Evolutionary conservation across 2,888 invertebrate species (phyloP).

Genomic region (Cinara cedri): DNA sequence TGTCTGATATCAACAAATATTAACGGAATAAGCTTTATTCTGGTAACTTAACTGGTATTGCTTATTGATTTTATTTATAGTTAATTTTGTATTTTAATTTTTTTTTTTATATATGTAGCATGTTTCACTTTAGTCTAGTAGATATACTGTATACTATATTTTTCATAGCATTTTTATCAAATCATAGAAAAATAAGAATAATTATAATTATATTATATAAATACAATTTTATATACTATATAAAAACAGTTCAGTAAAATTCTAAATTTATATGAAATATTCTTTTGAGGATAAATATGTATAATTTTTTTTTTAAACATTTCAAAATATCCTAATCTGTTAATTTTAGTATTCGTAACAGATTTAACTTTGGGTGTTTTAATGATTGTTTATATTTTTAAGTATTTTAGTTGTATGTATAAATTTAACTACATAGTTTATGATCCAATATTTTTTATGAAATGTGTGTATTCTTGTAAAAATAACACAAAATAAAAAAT

Average conservation of each 20-base stretch:
- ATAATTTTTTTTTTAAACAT: too few species aligned
- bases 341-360: slow-evolving; percentile 25
- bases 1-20: slow-evolving; percentile 59
- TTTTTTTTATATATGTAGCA: not conserved
- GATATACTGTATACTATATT: slow-evolving; percentile 53
- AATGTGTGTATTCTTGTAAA: slow-evolving; percentile 19
- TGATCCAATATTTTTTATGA: slow-evolving; percentile 11
- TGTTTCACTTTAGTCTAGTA: slow-evolving; percentile 32
- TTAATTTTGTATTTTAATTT: slow-evolving; percentile 35
- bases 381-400: slow-evolving; percentile 44
- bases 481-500: slow-evolving; percentile 31
- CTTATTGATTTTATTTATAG: slow-evolving; percentile 44
- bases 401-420: slow-evolving; percentile 41
- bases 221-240: slow-evolving; percentile 54
- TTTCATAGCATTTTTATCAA: slow-evolving; percentile 49
- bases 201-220: slow-evolving; percentile 54
- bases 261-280: slow-evolving; percentile 54
- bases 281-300: slow-evolving; percentile 40
- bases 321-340: slow-evolving; percentile 35
- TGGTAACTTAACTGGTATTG: slow-evolving; percentile 11
- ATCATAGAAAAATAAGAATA: slow-evolving; percentile 52
- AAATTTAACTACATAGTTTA: slow-evolving; percentile 25
- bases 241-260: slow-evolving; percentile 39
- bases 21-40: slow-evolving; percentile 49
- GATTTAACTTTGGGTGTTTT: slow-evolving; percentile 45